phyloP scores from a whole-genome alignment of 2,113 vertebrate genomes.

The Hypanus sabinus region DNA sequence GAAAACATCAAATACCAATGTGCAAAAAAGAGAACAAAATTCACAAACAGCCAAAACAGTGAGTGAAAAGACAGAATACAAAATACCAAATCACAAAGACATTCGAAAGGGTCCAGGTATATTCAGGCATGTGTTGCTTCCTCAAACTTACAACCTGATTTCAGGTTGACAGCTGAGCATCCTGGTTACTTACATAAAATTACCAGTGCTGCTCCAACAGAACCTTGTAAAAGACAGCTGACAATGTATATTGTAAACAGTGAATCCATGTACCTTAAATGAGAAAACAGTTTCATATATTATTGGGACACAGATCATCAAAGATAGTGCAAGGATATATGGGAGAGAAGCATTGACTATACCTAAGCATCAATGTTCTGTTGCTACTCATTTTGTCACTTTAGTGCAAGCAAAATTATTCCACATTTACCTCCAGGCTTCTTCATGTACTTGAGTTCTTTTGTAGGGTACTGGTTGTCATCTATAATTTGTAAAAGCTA shows the following conservation, averaged over 20 bases:
- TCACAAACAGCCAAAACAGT: too few relatives aligned
- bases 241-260: background rate
- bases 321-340: background rate
- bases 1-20: too few relatives aligned
- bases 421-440: background rate
- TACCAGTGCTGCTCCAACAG: background rate
- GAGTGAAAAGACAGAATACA: too few relatives aligned
- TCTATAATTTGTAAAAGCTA: background rate
- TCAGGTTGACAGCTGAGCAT: background rate
- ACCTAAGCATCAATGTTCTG: background rate
- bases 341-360: background rate
- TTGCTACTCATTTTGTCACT: background rate
- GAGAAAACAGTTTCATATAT: background rate
- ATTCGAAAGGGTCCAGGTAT: too few relatives aligned
- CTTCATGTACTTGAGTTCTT: background rate
- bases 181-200: background rate
- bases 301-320: background rate
- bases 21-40: too few relatives aligned
- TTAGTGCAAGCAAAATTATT: background rate
- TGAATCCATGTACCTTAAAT: background rate
- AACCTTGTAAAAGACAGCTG: background rate
- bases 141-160: background rate
- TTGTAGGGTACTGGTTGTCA: background rate
- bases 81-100: too few relatives aligned
- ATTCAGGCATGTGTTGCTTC: background rate